phyloP scores from a whole-genome alignment of 2,797 vertebrate species.

The Poecile montanus region DNA sequence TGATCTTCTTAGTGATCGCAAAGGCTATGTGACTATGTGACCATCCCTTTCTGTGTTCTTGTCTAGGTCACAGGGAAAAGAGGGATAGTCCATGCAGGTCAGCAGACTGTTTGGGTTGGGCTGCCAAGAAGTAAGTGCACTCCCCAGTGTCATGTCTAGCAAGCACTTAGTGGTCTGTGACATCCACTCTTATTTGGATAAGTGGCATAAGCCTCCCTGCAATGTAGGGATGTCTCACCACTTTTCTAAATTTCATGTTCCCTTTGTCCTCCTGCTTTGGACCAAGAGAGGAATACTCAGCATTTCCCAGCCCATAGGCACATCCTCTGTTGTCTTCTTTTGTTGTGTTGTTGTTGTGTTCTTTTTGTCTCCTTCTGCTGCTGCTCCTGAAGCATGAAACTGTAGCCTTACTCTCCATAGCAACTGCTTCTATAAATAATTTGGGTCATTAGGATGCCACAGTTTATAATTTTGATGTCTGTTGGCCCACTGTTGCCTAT shows the following conservation, averaged over 20 bases:
- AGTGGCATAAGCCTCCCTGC: background rate
- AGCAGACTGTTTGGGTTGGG: slow-evolving; percentile 60
- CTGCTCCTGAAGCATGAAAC: background rate
- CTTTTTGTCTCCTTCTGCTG: background rate
- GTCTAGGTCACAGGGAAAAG: slow-evolving; percentile 50
- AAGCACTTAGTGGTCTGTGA: background rate
- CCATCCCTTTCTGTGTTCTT: background rate
- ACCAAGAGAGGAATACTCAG: background rate
- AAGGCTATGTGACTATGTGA: background rate
- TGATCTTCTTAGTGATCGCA: background rate
- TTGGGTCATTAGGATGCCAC: background rate
- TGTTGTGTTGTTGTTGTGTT: too few relatives aligned
- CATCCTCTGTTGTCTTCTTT: background rate
- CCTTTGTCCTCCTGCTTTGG: background rate
- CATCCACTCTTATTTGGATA: background rate
- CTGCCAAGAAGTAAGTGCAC: slow-evolving; percentile 43
- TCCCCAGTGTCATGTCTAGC: background rate
- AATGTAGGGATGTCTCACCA: background rate
- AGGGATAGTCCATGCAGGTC: slow-evolving; percentile 40
- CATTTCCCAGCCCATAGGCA: background rate
- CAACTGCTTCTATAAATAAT: background rate
- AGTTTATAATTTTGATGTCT: background rate
- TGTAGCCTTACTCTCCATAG: background rate
- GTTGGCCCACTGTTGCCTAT: background rate
- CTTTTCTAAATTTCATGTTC: background rate